Percentiles rank a stretch among this genome's conserved stretches.
These are phyloP conservation scores for Platycheirus rosarum DNA, from an alignment of 2,888 invertebrate species.

Conservation along the genomic window DNA sequence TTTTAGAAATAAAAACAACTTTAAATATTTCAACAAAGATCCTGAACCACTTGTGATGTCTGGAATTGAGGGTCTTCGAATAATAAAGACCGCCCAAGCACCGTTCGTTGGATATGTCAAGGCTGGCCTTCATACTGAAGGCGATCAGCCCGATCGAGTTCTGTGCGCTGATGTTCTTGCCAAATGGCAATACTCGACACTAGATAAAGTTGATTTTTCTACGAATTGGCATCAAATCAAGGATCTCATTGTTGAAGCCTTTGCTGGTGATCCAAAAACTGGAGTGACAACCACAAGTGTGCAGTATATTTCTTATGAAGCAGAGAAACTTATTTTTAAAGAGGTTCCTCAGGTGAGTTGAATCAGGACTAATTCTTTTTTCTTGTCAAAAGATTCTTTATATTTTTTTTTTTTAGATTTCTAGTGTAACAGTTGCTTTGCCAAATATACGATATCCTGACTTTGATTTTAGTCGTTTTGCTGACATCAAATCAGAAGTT, in stretches of 20 bases:
- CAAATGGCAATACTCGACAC: conserved; percentile 74
- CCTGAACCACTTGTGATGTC: conserved; percentile 69
- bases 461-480: conserved; percentile 74
- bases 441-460: conserved; percentile 69
- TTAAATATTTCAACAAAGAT: conserved; percentile 25
- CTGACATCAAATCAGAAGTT: conserved; percentile 54
- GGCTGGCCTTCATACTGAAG: conserved; percentile 74
- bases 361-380: neutral
- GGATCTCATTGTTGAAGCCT: conserved; percentile 65
- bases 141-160: conserved; percentile 74
- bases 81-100: conserved; percentile 74
- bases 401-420: too few species aligned
- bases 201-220: conserved; percentile 66
- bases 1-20: too few species aligned
- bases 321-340: conserved; percentile 65
- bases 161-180: conserved; percentile 71
- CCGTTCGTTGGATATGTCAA: conserved; percentile 75
- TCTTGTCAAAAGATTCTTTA: neutral
- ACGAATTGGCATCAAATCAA: conserved; percentile 72
- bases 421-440: conserved; percentile 61
- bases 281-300: conserved; percentile 75
- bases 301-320: conserved; percentile 70
- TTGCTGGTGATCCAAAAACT: conserved; percentile 73
- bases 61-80: conserved; percentile 65
- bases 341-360: conserved; percentile 71